Percentiles rank a stretch among this genome's conserved stretches.
phyloP scores from a whole-genome alignment of 2,797 vertebrate genomes.

The Netta rufina region DNA sequence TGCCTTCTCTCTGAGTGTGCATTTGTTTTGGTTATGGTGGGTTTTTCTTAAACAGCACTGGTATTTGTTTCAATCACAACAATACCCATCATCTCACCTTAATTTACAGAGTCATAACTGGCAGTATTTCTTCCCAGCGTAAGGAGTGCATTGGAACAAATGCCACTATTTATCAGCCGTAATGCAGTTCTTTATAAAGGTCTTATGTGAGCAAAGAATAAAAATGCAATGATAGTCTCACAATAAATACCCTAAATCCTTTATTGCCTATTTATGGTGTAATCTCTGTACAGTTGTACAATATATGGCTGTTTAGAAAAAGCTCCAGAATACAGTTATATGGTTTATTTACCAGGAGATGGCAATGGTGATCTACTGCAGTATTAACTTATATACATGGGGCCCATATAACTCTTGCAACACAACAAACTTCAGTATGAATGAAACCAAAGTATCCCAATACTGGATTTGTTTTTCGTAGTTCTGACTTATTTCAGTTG shows the following conservation, averaged over 20 bases:
- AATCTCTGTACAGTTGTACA: constrained; percentile 60
- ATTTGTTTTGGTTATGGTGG: constrained; percentile 2
- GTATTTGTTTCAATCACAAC: constrained; percentile 68
- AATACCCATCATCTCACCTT: constrained; percentile 63
- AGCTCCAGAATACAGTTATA: constrained; percentile 46
- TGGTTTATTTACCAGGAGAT: constrained; percentile 76
- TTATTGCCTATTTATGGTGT: constrained; percentile 69
- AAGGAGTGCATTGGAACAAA: constrained; percentile 69
- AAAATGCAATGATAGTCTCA: constrained; percentile 68
- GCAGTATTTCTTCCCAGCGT: constrained; percentile 66
- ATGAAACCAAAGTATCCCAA: constrained; percentile 21
- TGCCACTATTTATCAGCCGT: constrained; percentile 69
- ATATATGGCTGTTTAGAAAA: constrained; percentile 62
- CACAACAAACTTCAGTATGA: constrained; percentile 9
- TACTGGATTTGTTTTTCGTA: constrained; percentile 28
- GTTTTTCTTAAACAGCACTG: constrained; percentile 24
- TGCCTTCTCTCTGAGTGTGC: background rate
- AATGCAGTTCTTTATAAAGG: constrained; percentile 73
- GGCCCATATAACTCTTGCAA: background rate
- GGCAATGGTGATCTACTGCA: constrained; percentile 79
- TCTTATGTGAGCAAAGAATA: constrained; percentile 72
- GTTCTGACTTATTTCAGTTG: constrained; percentile 65
- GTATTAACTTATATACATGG: background rate
- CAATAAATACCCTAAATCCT: constrained; percentile 74
- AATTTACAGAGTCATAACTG: constrained; percentile 73